Conservation (phyloP, 1,140 invertebrate species). For the Oedothorax gibbosus region DNA sequence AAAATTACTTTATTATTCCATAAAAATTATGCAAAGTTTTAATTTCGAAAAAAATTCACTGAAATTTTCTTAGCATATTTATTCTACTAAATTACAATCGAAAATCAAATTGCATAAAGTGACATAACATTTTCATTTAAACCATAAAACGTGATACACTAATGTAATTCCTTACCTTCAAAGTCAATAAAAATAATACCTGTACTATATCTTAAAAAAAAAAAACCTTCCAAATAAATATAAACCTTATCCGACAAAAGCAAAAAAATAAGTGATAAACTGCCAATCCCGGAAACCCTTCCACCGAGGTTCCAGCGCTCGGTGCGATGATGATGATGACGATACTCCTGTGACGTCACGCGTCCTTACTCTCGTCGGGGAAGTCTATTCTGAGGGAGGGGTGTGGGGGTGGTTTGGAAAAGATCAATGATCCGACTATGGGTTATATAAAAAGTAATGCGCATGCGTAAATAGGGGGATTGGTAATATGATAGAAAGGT, state of each 20-base stretch:
- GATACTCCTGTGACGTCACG: slow-evolving; percentile 58
- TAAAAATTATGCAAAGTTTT: too few relatives aligned
- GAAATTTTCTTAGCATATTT: too few relatives aligned
- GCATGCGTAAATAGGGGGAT: neutral
- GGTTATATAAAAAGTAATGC: slow-evolving; percentile 38
- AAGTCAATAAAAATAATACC: neutral
- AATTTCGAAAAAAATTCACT: too few relatives aligned
- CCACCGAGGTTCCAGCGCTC: slow-evolving; percentile 13
- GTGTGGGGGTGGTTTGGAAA: neutral
- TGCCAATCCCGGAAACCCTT: slow-evolving; percentile 1
- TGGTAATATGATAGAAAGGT: too few relatives aligned
- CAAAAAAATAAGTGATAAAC: neutral
- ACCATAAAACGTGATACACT: neutral
- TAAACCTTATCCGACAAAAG: neutral
- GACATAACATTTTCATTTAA: too few relatives aligned
- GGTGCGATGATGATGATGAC: slow-evolving; percentile 58
- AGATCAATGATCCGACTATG: slow-evolving; percentile 53
- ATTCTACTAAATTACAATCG: too few relatives aligned
- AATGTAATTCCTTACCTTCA: neutral
- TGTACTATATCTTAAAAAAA: neutral
- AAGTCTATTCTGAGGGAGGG: slow-evolving; percentile 36
- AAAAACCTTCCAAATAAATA: neutral
- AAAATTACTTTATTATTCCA: too few relatives aligned
- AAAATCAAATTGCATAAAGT: too few relatives aligned
- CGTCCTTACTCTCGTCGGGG: slow-evolving; percentile 53